phyloP scores from a whole-genome alignment of 2,888 invertebrate genomes.

The Endotricha flammealis region DNA sequence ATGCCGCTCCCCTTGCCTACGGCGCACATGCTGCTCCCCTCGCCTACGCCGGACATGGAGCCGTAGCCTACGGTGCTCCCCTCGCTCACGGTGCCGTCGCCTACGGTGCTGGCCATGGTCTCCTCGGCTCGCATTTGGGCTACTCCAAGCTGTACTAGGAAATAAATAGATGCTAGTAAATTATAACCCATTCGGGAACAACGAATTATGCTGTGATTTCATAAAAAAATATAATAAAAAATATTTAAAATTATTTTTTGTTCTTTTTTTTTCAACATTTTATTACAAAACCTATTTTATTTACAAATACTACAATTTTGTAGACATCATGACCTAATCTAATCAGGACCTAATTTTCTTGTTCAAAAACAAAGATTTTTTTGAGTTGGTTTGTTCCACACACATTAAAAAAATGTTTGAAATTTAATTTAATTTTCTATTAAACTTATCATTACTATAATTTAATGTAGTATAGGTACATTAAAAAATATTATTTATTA shows the following conservation, averaged over 20 bases:
- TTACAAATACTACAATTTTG: constrained; percentile 1
- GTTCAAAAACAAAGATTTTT: too few relatives aligned
- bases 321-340: too few relatives aligned
- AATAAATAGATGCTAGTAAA: constrained; percentile 27
- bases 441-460: too few relatives aligned
- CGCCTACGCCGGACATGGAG: constrained; percentile 28
- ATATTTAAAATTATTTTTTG: neutral
- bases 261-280: neutral
- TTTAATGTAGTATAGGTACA: too few relatives aligned
- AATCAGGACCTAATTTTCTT: too few relatives aligned
- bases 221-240: constrained; percentile 9
- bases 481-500: too few relatives aligned
- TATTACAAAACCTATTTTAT: neutral
- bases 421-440: too few relatives aligned
- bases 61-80: constrained; percentile 23
- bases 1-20: constrained; percentile 28
- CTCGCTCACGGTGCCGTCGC: constrained; percentile 23
- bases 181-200: constrained; percentile 25
- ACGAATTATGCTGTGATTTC: constrained; percentile 19
- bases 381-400: too few relatives aligned
- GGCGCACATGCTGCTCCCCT: constrained; percentile 30
- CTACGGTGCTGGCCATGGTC: constrained; percentile 24
- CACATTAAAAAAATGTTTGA: too few relatives aligned
- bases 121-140: constrained; percentile 22
- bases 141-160: constrained; percentile 36